A percentile compares a stretch with the other conserved stretches of the same genome.
These are phyloP conservation scores for Mustelus asterias DNA, from an alignment of 2,113 vertebrate genomes.

Conservation along the genomic window DNA sequence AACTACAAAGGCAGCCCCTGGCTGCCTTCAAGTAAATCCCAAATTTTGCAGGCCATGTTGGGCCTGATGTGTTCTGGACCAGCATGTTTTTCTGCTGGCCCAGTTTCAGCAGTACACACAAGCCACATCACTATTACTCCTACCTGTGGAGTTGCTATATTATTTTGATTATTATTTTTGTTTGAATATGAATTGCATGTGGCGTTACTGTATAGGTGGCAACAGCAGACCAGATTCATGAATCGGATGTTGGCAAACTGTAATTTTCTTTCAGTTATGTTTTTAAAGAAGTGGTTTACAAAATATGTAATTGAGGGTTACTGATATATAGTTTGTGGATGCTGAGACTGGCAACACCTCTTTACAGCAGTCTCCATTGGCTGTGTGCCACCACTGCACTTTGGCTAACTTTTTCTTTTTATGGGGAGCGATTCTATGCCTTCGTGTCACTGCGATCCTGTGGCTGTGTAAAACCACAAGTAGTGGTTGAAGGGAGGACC, in stretches of 20 bases:
- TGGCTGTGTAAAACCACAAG: constrained; percentile 6
- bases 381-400: neutral
- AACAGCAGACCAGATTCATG: constrained; percentile 10
- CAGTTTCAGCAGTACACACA: neutral
- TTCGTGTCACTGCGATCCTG: constrained; percentile 21
- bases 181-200: neutral
- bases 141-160: neutral
- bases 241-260: constrained; percentile 28
- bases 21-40: too few relatives aligned
- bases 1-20: too few relatives aligned
- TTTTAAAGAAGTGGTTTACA: neutral
- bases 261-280: constrained; percentile 12
- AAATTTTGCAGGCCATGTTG: too few relatives aligned
- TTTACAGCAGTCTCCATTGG: neutral
- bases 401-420: constrained; percentile 28
- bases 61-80: too few relatives aligned
- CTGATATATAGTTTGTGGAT: constrained; percentile 16
- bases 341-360: constrained; percentile 11
- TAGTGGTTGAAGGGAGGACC: neutral
- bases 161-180: constrained; percentile 19
- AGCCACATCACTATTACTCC: neutral
- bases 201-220: neutral
- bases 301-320: constrained; percentile 24
- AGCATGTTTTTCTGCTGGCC: neutral
- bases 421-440: neutral